Evolutionary conservation across 2,888 invertebrate species (phyloP), one percentile per base, ranked within the genome.

Genomic region (Hypomecis punctinalis): DNA sequence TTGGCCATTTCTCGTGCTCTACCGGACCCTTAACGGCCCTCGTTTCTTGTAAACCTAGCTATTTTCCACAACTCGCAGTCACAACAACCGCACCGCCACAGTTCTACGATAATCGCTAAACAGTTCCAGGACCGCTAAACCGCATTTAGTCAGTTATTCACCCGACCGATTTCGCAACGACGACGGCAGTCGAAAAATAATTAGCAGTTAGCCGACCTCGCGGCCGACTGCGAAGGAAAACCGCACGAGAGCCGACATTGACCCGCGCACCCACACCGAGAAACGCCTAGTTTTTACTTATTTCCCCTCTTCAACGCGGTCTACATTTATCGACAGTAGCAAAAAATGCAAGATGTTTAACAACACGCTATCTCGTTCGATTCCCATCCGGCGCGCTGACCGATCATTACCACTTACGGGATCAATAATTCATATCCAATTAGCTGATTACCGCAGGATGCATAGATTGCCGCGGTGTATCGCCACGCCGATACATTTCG

Each of bases 171-270:
- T 83, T 88, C 81, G 88, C 83, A 88, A 88, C 74, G 74, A 75
- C 74, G 73, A 77, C 75, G 78, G 77, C 79, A 82, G 82, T 83
- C 88, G 80, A 88, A 89, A 88, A 88, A 90, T 89, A 90, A 91
- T 91, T 89, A 90, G 86, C 85, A 85, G 85, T 86, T 83, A 84
- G 81, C 74, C 78, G 86, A 85, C 90, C 91, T 90, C 86, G 84
- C 76, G 73, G 71, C 63, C 75, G 72, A 73, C 77, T 70, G 75
- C 80, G 81, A 82, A 88, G 84, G 84, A 84, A 88, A 90, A 86
- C 85, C 86, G 81, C 86, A 85, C 78, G 74, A 78, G 70, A 70
- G 73, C 76, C 76, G 89, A 84, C 90, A 89, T 88, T 91, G 90
- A 89, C 89, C 89, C 75, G 81, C 53, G 61, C 66, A 63, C 67